Base-by-base conservation (phyloP, 2,888 invertebrate genomes). In the Heteropelma amictum region DNA sequence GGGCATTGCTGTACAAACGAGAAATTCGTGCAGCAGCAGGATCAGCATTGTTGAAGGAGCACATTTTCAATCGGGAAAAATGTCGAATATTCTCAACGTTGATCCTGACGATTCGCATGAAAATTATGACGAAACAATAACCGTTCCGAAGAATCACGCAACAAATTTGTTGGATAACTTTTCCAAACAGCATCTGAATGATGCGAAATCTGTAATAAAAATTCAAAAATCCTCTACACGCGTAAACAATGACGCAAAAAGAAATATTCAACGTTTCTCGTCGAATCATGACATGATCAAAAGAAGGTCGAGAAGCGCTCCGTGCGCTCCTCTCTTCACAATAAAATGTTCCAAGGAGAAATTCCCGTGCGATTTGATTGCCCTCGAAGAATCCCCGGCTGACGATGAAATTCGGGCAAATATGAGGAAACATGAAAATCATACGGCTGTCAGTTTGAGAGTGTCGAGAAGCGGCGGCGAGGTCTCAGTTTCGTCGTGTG, bases 301-400 rank as follows among this genome's bases (percentile, higher is more conserved):
- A 23, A 67, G 35, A 6, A 51, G 76, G 54, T 72, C 77, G 23
- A 67, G 63, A 26, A 78, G 77, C 49, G 76, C 71, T 4, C 76
- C 76, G 2, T 78, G 77, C 35, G 54, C 67, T 12, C 76, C 73
- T 6, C 40, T 76, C 1, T 76, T 76, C 21, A 69, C 53, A 54
- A 73, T 73, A 6, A 76, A 78, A 73, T 78, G 60, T 30, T 38
- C 70, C 6, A 68, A 73, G 30, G 38, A 73, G 10, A 75, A 65
- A 54, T 61, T 40, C 49, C 49, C 75, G n/a, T 53, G 65, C n/a
- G 61, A 71, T 61, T 71, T 67, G 1, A 10, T 56, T 7, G 42
- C 42, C 8, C 49, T 56, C 8, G 30, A 23, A 17, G 65, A 67
- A 49, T 33, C 14, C 2, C 28, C 33, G 2, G 45, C 35, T 1